phyloP scores from a whole-genome alignment of 2,113 vertebrate species.

The Pygoscelis antarcticus region DNA sequence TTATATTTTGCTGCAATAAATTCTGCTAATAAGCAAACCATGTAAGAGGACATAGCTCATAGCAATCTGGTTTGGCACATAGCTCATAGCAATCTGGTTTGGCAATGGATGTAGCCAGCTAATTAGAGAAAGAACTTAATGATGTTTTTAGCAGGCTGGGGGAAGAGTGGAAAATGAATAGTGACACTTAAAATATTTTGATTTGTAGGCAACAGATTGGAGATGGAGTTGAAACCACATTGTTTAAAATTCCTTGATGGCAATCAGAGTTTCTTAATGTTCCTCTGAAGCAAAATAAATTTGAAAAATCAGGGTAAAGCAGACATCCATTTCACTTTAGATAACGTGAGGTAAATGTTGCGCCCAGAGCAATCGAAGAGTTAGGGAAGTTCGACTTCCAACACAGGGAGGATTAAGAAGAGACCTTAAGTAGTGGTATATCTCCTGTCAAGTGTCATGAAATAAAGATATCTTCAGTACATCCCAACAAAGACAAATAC shows the following conservation, averaged over 20 bases:
- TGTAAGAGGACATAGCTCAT: background rate
- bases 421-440: background rate
- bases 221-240: background rate
- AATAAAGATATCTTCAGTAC: background rate
- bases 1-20: constrained; percentile 24
- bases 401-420: background rate
- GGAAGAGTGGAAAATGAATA: background rate
- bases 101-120: constrained; percentile 13
- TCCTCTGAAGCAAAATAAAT: background rate
- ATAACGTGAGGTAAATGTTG: background rate
- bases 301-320: background rate
- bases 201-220: background rate
- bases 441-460: background rate
- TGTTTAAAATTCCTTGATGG: background rate
- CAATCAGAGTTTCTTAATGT: background rate
- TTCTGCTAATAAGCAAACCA: constrained; percentile 5
- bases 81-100: constrained; percentile 21
- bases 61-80: constrained; percentile 26
- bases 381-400: background rate
- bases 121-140: constrained; percentile 41
- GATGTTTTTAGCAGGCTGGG: background rate
- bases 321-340: background rate
- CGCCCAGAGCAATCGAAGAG: rapidly evolving
- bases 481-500: background rate
- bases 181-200: background rate